phyloP scores from a whole-genome alignment of 2,888 invertebrate genomes.

The Pseudolycoriella hygida region DNA sequence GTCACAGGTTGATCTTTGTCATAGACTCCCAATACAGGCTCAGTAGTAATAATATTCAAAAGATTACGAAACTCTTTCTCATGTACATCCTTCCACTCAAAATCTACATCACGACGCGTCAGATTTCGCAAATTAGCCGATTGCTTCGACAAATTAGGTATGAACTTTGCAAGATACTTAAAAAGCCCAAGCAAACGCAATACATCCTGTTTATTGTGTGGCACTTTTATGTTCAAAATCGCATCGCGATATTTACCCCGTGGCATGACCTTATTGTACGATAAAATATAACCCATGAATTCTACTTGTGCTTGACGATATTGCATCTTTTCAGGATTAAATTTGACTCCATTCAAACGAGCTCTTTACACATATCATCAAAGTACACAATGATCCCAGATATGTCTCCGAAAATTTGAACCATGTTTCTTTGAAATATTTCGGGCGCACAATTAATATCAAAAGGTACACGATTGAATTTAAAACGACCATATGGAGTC shows the following conservation, averaged over 20 bases:
- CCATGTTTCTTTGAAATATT: constrained; percentile 9
- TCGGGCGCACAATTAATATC: constrained; percentile 8
- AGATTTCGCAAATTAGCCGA: neutral
- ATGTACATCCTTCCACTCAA: neutral
- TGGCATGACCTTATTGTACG: neutral
- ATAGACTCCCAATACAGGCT: neutral
- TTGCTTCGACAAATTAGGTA: neutral
- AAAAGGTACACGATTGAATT: no score
- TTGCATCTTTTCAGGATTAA: constrained; percentile 7
- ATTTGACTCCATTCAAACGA: no score
- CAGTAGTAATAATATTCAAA: no score
- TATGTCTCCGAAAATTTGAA: constrained; percentile 7
- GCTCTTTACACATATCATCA: no score
- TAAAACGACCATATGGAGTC: no score
- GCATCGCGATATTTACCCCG: neutral
- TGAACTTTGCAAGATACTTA: neutral
- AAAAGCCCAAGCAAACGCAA: neutral
- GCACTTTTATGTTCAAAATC: neutral
- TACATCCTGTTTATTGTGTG: neutral
- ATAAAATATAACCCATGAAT: neutral
- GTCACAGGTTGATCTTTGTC: neutral
- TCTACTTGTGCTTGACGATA: no score
- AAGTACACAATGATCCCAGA: constrained; percentile 13
- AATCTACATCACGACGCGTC: neutral
- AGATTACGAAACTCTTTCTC: neutral